phyloP scores from a whole-genome alignment of 2,113 vertebrate genomes.

The Odontesthes bonariensis region DNA sequence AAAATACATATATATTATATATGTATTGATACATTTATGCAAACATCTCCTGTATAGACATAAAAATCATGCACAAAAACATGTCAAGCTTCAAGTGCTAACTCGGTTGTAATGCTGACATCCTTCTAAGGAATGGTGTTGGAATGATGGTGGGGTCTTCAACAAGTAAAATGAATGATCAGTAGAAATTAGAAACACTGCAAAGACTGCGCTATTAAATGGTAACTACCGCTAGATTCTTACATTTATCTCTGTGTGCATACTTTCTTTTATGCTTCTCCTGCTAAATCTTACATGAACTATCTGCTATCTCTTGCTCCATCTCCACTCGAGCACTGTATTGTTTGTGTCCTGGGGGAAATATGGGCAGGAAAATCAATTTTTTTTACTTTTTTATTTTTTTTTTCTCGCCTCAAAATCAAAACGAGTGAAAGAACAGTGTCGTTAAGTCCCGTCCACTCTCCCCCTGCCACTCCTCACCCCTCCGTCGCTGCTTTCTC shows the following conservation, averaged over 20 bases:
- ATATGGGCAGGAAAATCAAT: constrained; percentile 61
- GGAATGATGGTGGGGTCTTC: background rate
- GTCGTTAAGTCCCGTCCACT: constrained; percentile 8
- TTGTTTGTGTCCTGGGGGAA: constrained; percentile 65
- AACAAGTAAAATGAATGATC: background rate
- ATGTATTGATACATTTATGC: background rate
- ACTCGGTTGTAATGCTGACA: background rate
- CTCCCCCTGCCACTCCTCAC: background rate
- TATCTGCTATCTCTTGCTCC: constrained; percentile 69
- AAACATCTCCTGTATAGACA: background rate
- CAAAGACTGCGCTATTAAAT: background rate
- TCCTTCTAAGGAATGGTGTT: background rate
- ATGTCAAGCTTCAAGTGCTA: background rate
- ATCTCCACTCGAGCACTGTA: constrained; percentile 55
- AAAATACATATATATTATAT: background rate
- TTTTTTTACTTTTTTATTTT: constrained; percentile 24
- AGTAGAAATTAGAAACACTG: background rate
- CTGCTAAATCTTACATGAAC: constrained; percentile 70
- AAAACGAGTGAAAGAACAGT: constrained; percentile 42
- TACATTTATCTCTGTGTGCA: constrained; percentile 10
- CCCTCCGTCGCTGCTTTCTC: constrained; percentile 47
- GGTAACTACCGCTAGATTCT: constrained; percentile 1
- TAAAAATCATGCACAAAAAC: background rate
- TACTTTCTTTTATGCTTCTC: constrained; percentile 44
- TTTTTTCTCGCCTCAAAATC: background rate